Evolutionary conservation across 2,888 invertebrate species (phyloP), one percentile per base, ranked within the genome.

Genomic region (Branchellion lobata): DNA sequence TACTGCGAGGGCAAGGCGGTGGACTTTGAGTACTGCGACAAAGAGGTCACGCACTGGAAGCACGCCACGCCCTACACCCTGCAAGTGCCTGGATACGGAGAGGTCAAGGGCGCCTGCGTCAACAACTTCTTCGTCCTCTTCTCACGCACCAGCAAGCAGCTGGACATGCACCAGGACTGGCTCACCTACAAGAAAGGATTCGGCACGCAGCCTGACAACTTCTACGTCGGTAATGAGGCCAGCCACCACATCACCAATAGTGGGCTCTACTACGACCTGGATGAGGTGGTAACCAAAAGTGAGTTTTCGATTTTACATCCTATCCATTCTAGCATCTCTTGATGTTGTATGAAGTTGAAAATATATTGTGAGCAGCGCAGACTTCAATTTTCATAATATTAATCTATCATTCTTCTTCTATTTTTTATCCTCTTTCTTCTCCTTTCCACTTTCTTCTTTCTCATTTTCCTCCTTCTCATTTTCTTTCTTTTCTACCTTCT

Each of bases 111-210:
- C 24, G 27, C 79, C 27, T 79, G 79, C 29, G 31, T 57, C 65
- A 53, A 79, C 57, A 53, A 72, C 74, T 79, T 31, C 71, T 71
- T 79, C 47, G 73, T 79, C 29, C 18, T 61, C 21, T 27, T 61
- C 1, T 14, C 71, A 8, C 33, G 79, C 18, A 72, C 47, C 40
- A 34, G 34, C 61, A 34, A 47, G 8, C 14, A 47, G 18, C n/a
- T 74, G 24, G 36, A 36, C 74, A 57, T 79, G 36, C 57, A 79
- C 74, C 47, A 73, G 34, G 24, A 69, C 57, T 79, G 79, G 79
- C 51, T n/a, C 57, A 72, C 71, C 47, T 79, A 53, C 74, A 79
- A 79, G 73, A 72, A 72, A 24, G 79, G 79, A 11, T 79, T 79
- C 61, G 79, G 79, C 47, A 57, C 8, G 53, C 1, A 1, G 14